Base-by-base conservation (phyloP, 2,888 invertebrate genomes). In the Thymelicus sylvestris region DNA sequence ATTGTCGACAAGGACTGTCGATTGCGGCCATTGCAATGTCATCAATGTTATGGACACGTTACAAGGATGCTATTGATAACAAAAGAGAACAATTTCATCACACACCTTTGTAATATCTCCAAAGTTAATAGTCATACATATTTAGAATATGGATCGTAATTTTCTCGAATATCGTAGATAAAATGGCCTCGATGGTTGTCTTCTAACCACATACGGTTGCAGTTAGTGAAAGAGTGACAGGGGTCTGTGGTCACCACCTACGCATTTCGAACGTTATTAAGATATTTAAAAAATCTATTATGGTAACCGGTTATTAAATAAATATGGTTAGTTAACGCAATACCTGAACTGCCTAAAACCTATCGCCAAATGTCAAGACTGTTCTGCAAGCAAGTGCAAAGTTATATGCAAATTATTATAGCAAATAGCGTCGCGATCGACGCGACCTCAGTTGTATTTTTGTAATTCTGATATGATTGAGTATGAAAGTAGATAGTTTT, bases 301-400 rank as follows among this genome's bases (percentile, higher is more conserved):
- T 47, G 60, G 48, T 12, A 67, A 67, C 66, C 60, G n/a, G 59
- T 65, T 65, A 31, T 55, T 61, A 61, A 31, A 31, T 31, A 57
- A 57, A 57, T 57, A 57, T 57, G 31, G 24, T 31, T 31, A 31
- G 31, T 57, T 57, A 57, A 24, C 31, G 57, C 50, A 52, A 52
- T 52, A 52, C 19, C 19, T 52, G 19, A 52, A 52, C 50, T 50
- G 15, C 50, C 15, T 52, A 52, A 19, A 52, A 3, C 2, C 8
- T 6, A 6, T 0, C 19, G 50, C 1, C 19, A 52, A 52, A 52
- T 52, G 50, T 52, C 50, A 52, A 52, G 15, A 15, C 7, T 50
- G 6, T 19, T 52, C 12, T 52, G 50, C n/a, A 19, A 52, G 50
- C 50, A 19, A 15, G 50, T 15, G 19, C 50, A 52, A 19, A 52